Conservation (phyloP, 2,888 invertebrate genomes). For the Andrena dorsata region DNA sequence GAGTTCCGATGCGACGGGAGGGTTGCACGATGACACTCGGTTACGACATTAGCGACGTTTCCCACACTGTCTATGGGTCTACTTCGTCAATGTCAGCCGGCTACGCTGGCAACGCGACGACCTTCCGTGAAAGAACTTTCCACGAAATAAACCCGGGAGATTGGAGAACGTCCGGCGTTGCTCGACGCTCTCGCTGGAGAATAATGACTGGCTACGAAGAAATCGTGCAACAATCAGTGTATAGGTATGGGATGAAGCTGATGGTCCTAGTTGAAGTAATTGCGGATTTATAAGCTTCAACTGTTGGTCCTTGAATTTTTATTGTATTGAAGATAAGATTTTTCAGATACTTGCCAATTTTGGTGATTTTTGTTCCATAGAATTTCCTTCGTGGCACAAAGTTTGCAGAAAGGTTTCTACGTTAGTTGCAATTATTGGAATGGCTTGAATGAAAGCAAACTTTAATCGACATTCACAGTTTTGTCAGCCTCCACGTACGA, state of each 20-base stretch:
- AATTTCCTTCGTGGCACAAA: no score
- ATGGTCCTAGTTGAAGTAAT: no score
- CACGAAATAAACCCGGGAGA: slow-evolving; percentile 57
- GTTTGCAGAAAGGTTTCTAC: no score
- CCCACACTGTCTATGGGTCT: slow-evolving; percentile 74
- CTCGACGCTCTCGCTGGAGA: slow-evolving; percentile 1
- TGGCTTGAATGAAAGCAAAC: background rate
- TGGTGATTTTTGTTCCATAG: no score
- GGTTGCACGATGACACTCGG: slow-evolving; percentile 79
- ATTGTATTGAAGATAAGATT: background rate
- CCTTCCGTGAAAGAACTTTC: slow-evolving; percentile 60
- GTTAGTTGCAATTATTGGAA: no score
- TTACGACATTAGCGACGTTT: slow-evolving; percentile 81
- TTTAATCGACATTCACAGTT: background rate
- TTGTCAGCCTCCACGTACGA: background rate
- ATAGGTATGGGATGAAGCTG: no score
- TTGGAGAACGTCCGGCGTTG: slow-evolving; percentile 37
- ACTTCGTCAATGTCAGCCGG: slow-evolving; percentile 80
- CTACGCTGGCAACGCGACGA: slow-evolving; percentile 31
- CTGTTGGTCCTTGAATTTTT: background rate
- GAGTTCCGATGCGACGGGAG: slow-evolving; percentile 68
- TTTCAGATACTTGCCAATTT: background rate
- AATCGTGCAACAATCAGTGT: background rate
- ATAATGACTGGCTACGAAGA: background rate
- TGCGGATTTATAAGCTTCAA: background rate